Base-by-base conservation (phyloP, 2,797 vertebrate species). In the Manis javanica region DNA sequence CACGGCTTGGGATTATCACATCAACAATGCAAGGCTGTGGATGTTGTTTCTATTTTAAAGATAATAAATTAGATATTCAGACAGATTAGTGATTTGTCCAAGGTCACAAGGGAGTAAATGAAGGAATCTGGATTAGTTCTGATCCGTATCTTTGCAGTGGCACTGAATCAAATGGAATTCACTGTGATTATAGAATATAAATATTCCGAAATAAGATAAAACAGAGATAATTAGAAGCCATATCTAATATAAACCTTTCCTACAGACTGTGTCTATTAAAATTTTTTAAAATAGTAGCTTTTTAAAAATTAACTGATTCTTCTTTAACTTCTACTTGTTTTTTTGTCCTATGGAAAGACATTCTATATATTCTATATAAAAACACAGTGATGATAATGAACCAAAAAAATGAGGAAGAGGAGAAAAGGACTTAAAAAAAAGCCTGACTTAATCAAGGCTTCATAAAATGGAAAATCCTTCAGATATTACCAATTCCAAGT, bases 1-100 rank as follows among this genome's bases (percentile, higher is more conserved):
- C 2, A 7, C 82, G 46, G 2, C 14, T 18, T 84, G 72, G 53
- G 63, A 34, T 87, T 59, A 31, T 79, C 37, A 9, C 19, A 78
- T 55, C 63, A 57, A 6, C 23, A 13, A 72, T 26, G 26, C 24
- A 66, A 24, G 5, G 29, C 4, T 15, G 53, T 49, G 82, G 39
- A 15, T 94, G 74, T 46, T 89, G 37, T 42, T 95, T 95, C 4
- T 87, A 1, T 82, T 81, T 91, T 94, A 14, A 8, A 72, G 13
- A 12, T 74, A 51, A 34, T 78, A 46, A 94, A 90, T 7, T 51
- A 7, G 61, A 71, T 10, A 8, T 78, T 86, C 46, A 51, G 37
- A 39, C 10, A 53, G 53, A 86, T 23, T 88, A 90, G 49, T 39
- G 49, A 90, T 26, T 72, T 82, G 19, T n/a, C 95, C 64, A 72